These are phyloP conservation scores for Danio aesculapii DNA, from an alignment of 2,797 vertebrate species.

Conservation along the genomic window DNA sequence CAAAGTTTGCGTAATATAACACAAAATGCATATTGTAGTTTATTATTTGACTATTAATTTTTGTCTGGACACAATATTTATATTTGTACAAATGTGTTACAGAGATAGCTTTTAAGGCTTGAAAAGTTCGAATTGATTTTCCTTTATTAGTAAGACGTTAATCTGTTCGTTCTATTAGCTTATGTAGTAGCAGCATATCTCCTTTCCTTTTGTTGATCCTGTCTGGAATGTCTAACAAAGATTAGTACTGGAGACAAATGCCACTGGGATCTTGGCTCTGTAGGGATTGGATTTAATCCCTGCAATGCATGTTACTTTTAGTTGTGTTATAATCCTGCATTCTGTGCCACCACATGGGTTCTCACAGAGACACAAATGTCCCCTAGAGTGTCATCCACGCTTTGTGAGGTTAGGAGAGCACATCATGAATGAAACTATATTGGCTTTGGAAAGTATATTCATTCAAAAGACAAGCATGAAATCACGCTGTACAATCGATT, in stretches of 20 bases:
- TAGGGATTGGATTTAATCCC: conserved; percentile 68
- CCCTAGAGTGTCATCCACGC: background rate
- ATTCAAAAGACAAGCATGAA: background rate
- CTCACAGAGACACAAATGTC: conserved; percentile 20
- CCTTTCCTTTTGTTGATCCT: conserved; percentile 20
- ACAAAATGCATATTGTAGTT: too few species aligned
- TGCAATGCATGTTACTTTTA: conserved; percentile 58
- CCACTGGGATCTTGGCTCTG: conserved; percentile 57
- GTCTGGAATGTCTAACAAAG: conserved; percentile 62
- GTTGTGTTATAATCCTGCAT: conserved; percentile 60
- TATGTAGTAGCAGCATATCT: background rate
- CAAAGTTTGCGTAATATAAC: too few species aligned
- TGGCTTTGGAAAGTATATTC: conserved; percentile 1
- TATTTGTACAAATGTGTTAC: too few species aligned
- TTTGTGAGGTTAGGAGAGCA: conserved; percentile 20
- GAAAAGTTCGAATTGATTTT: too few species aligned
- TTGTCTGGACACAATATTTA: too few species aligned
- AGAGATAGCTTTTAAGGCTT: too few species aligned
- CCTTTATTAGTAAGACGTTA: too few species aligned
- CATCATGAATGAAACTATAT: conserved; percentile 26
- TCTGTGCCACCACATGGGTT: conserved; percentile 57
- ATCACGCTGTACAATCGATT: background rate
- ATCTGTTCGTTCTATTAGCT: background rate
- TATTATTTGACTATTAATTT: too few species aligned
- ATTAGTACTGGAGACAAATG: conserved; percentile 69